Percentiles rank a stretch among this genome's conserved stretches.
Conservation (phyloP, 2,113 vertebrate species). For the Pyxicephalus adspersus region DNA sequence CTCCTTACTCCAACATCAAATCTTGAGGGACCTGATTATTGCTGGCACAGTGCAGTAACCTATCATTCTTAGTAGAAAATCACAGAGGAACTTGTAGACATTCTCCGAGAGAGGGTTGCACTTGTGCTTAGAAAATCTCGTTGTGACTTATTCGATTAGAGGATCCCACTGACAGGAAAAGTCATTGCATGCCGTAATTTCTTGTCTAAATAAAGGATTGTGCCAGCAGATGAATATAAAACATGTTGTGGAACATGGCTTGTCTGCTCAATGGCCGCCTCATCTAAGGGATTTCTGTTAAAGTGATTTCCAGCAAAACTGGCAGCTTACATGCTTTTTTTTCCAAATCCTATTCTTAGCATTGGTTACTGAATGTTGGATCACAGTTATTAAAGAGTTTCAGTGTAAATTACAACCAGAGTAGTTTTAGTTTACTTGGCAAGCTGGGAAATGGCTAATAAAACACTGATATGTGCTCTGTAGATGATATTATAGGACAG, state of each 20-base stretch:
- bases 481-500: too few species aligned
- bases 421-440: too few species aligned
- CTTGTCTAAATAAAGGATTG: conserved; percentile 54
- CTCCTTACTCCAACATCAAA: conserved; percentile 29
- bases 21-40: conserved; percentile 54
- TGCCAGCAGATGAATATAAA: conserved; percentile 51
- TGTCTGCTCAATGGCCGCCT: not conserved
- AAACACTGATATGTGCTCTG: too few species aligned
- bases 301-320: not conserved
- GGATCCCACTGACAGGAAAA: conserved; percentile 52
- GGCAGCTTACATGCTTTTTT: not conserved
- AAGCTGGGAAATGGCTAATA: too few species aligned
- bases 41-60: conserved; percentile 47
- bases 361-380: too few species aligned
- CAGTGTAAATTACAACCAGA: too few species aligned
- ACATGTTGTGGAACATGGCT: conserved; percentile 32
- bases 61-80: conserved; percentile 56
- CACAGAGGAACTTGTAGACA: conserved; percentile 48
- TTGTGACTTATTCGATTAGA: conserved; percentile 52
- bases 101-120: conserved; percentile 46
- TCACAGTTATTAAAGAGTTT: too few species aligned
- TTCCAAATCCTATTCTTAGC: not conserved
- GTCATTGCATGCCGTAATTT: conserved; percentile 52
- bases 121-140: conserved; percentile 47
- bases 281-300: not conserved